phyloP scores from a whole-genome alignment of 2,888 invertebrate genomes.

The Lissocephala sabroskyi region DNA sequence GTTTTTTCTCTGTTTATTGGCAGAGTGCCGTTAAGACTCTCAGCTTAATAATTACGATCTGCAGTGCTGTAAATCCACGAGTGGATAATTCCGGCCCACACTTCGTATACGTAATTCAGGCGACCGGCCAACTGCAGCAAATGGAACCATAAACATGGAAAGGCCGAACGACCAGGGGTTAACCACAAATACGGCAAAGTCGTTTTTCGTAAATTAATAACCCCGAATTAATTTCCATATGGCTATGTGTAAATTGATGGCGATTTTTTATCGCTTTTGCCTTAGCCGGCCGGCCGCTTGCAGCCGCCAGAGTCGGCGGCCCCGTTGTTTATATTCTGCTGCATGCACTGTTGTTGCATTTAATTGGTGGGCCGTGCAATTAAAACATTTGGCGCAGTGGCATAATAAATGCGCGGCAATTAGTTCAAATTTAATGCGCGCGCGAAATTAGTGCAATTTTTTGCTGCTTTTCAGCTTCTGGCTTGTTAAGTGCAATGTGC shows the following conservation, averaged over 20 bases:
- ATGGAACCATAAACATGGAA: too few relatives aligned
- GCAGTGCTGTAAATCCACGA: too few relatives aligned
- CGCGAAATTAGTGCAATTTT: constrained; percentile 21
- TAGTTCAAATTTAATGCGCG: constrained; percentile 57
- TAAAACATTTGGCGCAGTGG: constrained; percentile 53
- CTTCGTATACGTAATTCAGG: too few relatives aligned
- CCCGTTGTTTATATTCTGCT: constrained; percentile 34
- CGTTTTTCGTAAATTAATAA: constrained; percentile 66
- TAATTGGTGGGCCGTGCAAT: constrained; percentile 38
- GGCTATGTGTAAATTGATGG: constrained; percentile 15
- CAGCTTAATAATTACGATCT: too few relatives aligned
- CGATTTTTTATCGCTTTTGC: constrained; percentile 28
- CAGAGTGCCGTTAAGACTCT: too few relatives aligned
- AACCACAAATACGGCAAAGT: constrained; percentile 66
- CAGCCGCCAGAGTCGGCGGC: too few relatives aligned
- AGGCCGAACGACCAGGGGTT: constrained; percentile 41
- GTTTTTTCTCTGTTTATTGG: too few relatives aligned
- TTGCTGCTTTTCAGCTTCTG: constrained; percentile 17
- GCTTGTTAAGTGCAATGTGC: background rate
- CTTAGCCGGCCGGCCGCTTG: too few relatives aligned
- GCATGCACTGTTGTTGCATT: constrained; percentile 20
- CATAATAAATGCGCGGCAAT: constrained; percentile 53
- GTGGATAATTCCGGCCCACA: too few relatives aligned
- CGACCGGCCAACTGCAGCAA: too few relatives aligned
- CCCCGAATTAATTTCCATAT: constrained; percentile 45